Evolutionary conservation across 2,113 vertebrate species (phyloP), one percentile per base, ranked within the genome.

Genomic region (Siniperca chuatsi): DNA sequence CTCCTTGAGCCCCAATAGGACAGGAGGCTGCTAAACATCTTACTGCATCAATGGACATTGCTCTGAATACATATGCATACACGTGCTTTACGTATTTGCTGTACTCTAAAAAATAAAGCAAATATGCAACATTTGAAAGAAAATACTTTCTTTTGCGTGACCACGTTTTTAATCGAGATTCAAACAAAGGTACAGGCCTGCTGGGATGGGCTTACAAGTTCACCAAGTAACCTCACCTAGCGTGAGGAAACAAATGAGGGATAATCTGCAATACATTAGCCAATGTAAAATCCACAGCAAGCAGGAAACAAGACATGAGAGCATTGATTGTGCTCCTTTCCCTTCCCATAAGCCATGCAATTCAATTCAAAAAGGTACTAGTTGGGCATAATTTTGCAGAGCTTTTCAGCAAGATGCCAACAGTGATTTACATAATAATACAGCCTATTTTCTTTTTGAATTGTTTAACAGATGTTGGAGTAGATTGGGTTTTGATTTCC

Each of bases 201-300:
- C n/a, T 55, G 13, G 2, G 21, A 65, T 9, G 4, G n/a, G 58
- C 48, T 65, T 29, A 18, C 12, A 79, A 60, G 7, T 58, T 5
- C 6, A n/a, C 48, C 4, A 70, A 48, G 10, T 23, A n/a, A 72
- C 67, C 35, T 37, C 35, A 37, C 35, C 35, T 4, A 44, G 23
- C 15, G 20, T 68, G n/a, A 25, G 11, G 44, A 37, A 66, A 60
- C 20, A 77, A 72, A 54, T 20, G 23, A 79, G 33, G 4, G 33
- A 42, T 69, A 46, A 68, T 42, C 66, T 57, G 21, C 25, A 55
- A 52, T 23, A 42, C n/a, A 76, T 42, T 37, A 52, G 16, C 25
- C 33, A 68, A 78, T 79, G n/a, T 35, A 8, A 60, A 74, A 60
- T 60, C 29, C 21, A 35, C 61, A 65, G 29, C 13, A n/a, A 52